Percentiles rank a stretch among this genome's conserved stretches.
Evolutionary conservation across 2,797 vertebrate species (phyloP).

Genomic region (Alca torda): DNA sequence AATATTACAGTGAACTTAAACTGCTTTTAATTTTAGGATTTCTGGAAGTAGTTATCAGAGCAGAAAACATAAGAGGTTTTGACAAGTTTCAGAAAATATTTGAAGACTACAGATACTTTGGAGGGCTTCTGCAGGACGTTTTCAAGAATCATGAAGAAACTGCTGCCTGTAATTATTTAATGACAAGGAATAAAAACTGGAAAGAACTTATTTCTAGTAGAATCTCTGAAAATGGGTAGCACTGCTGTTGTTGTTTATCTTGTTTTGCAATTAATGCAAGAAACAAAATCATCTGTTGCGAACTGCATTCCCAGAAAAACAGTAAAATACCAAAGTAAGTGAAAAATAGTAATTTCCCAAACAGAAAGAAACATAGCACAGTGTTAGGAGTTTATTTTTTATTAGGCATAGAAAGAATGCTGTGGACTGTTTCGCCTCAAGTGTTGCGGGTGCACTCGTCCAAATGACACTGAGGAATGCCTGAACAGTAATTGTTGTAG

Average conservation of each 20-base stretch:
- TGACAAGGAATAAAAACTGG: neutral
- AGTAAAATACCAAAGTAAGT: slow-evolving; percentile 75
- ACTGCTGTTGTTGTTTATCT: neutral
- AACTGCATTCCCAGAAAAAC: slow-evolving; percentile 76
- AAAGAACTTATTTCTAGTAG: neutral
- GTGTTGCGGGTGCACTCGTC: neutral
- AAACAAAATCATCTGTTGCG: neutral
- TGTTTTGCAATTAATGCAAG: neutral
- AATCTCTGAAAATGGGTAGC: neutral
- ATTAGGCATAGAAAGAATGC: neutral
- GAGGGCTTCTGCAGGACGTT: neutral
- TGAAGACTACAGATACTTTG: neutral
- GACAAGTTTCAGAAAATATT: neutral
- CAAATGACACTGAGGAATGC: neutral
- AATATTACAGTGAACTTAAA: neutral
- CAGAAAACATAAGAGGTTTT: neutral
- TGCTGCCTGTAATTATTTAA: neutral
- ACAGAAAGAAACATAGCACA: neutral
- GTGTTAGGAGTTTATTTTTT: neutral
- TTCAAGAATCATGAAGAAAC: neutral
- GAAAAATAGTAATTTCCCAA: neutral
- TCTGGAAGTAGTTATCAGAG: neutral
- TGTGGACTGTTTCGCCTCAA: neutral
- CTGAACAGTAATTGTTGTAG: neutral
- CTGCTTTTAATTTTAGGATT: neutral